Evolutionary conservation across 2,113 vertebrate genomes (phyloP).

Genomic region (Nycticorax nycticorax): DNA sequence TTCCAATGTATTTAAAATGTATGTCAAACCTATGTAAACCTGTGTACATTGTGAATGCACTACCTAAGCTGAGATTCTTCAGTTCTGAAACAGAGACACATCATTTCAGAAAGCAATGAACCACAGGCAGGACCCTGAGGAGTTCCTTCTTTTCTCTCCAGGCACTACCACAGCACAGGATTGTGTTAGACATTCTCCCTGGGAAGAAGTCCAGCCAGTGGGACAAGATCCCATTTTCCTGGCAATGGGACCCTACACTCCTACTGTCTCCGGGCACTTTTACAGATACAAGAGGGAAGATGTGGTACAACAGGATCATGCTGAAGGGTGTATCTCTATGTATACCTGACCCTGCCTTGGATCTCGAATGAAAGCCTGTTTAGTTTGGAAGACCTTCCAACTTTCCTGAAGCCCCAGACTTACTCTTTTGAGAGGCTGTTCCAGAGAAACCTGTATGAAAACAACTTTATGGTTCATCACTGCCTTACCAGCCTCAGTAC

Average conservation of each 20-base stretch:
- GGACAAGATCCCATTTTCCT: background rate
- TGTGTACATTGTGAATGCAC: background rate
- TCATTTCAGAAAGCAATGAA: slow-evolving; percentile 40
- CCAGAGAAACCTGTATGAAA: background rate
- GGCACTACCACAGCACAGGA: background rate
- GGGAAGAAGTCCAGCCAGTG: background rate
- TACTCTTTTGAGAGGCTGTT: background rate
- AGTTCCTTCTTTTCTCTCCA: background rate
- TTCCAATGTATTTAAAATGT: slow-evolving; percentile 25
- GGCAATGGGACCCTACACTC: background rate
- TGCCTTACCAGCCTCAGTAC: background rate
- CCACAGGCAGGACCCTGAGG: background rate
- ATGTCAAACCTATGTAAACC: background rate
- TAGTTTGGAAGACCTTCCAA: background rate
- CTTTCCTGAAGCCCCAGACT: background rate
- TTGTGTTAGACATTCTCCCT: background rate
- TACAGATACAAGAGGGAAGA: background rate
- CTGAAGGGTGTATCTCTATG: background rate
- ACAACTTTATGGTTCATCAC: background rate
- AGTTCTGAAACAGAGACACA: background rate
- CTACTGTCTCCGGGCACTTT: background rate
- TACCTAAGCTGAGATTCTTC: background rate
- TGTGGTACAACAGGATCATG: background rate
- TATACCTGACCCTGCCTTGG: background rate
- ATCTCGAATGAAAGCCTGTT: background rate